Conservation (phyloP, 2,888 invertebrate species). For the Caenorhabditis wallacei region DNA sequence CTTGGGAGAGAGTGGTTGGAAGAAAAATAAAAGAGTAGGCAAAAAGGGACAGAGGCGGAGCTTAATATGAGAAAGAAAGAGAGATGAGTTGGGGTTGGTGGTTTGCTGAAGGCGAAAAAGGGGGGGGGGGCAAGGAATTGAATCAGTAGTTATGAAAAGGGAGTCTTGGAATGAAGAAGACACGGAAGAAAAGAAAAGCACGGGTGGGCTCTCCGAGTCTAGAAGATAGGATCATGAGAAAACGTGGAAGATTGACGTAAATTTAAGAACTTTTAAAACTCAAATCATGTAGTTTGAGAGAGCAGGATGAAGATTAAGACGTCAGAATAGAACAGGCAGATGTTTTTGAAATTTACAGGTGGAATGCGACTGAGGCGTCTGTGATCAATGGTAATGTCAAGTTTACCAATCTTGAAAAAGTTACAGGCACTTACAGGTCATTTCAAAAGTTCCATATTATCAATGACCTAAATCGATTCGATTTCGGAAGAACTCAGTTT, state of each 20-base stretch:
- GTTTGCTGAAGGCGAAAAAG: not conserved
- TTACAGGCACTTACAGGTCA: no score
- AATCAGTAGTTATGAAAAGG: slow-evolving; percentile 37
- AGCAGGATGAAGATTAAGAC: no score
- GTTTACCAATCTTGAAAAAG: no score
- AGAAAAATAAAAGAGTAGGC: not conserved
- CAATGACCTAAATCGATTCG: no score
- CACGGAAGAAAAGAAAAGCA: slow-evolving; percentile 19
- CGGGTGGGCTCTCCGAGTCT: not conserved
- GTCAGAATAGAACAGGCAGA: no score
- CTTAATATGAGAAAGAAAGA: not conserved
- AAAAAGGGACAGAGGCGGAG: slow-evolving; percentile 6
- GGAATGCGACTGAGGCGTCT: no score
- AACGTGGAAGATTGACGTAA: not conserved
- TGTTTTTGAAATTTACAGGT: no score
- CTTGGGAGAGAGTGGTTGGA: not conserved
- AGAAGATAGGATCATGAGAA: slow-evolving; percentile 3
- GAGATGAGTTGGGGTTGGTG: slow-evolving; percentile 37
- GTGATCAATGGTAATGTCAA: no score
- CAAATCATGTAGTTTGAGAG: no score
- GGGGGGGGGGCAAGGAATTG: slow-evolving; percentile 13
- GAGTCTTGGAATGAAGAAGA: not conserved
- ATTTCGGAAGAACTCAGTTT: no score
- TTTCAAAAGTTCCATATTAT: no score
- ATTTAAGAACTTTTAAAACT: not conserved